Base-by-base conservation (phyloP, 2,113 vertebrate species). In the Embiotoca jacksoni region DNA sequence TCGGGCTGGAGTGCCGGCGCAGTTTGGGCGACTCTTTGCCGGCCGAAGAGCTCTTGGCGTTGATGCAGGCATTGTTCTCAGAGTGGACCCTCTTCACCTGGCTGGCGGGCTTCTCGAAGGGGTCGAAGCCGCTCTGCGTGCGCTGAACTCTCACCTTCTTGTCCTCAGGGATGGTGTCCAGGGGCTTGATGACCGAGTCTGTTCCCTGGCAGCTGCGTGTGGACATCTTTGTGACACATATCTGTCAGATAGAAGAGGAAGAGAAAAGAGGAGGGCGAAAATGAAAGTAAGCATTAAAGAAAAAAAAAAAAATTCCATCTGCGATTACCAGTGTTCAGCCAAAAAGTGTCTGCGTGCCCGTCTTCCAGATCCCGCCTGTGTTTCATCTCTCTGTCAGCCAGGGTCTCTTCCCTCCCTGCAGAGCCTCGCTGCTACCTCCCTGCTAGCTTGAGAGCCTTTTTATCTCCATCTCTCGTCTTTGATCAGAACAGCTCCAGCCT, bases 151-250 rank as follows among this genome's bases (percentile, higher is more conserved):
- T 95, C 83, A 97, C 97, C 94, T 98, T 98, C 90, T 96, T 97
- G 93, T 98, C 98, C 88, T 99, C 98, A 95, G 97, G 98, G 96
- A 99, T 98, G 92, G 97, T 96, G 93, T 98, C 97, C 94, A 98
- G 94, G 89, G 96, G 96, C 91, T 97, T 98, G 95, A 97, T 96
- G 94, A 98, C 95, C 68, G 97, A 97, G 93, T 98, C 97, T 82
- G 95, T 95, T 95, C 97, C 97, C 96, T 97, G 97, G 94, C 95
- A 96, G 94, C 97, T 96, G 92, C 96, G 96, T 95, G 96, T 98
- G 89, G 98, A 99, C 98, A 99, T 99, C 96, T 97, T 99, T 93
- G 97, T 96, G 96, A 98, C 97, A 94, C 98, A 99, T 99, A 98
- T 99, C 98, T 99, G 93, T 85, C 69, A 73, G 55, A 75, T 50